phyloP scores from a whole-genome alignment of 2,113 vertebrate genomes.

The Nesogale talazaci region DNA sequence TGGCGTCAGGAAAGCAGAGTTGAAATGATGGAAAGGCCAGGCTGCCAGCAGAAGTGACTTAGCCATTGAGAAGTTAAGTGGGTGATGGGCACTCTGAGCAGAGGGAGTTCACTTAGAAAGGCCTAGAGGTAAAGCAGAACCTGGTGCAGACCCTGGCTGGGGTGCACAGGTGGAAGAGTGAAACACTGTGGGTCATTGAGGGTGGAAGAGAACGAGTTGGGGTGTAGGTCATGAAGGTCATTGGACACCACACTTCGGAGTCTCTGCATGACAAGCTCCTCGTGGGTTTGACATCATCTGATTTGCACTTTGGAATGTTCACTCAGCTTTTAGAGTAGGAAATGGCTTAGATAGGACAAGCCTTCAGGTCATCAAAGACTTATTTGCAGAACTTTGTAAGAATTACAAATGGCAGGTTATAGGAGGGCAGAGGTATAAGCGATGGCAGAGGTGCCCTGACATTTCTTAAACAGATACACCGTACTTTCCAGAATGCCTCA shows the following conservation, averaged over 20 bases:
- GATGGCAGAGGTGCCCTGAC: not conserved
- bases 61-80: not conserved
- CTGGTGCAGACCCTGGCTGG: not conserved
- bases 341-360: not conserved
- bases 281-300: not conserved
- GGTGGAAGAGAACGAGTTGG: not conserved
- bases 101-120: not conserved
- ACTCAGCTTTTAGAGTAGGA: not conserved
- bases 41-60: not conserved
- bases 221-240: not conserved
- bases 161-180: no score
- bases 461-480: not conserved
- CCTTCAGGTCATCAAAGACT: not conserved
- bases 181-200: not conserved
- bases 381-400: not conserved
- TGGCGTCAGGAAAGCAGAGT: rapidly evolving
- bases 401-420: not conserved
- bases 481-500: not conserved
- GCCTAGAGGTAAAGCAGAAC: not conserved
- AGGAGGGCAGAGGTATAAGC: not conserved
- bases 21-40: not conserved
- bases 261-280: no score
- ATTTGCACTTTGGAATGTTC: not conserved
- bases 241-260: not conserved
- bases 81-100: not conserved